phyloP scores from a whole-genome alignment of 2,113 vertebrate species.

The Cryptomyrus ogoouensis region DNA sequence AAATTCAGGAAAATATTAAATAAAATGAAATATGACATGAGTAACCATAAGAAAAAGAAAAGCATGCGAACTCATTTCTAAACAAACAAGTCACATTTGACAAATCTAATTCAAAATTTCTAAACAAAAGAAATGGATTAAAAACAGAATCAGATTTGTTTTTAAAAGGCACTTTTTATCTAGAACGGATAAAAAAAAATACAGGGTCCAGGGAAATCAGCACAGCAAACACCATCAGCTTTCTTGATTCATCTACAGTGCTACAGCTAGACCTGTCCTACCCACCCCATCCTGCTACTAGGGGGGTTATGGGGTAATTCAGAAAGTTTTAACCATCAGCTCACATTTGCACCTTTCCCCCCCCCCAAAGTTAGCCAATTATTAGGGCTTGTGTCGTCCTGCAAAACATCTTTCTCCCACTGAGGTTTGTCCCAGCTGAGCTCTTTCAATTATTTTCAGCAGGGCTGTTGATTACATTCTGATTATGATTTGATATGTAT shows the following conservation, averaged over 20 bases:
- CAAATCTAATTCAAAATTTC: neutral
- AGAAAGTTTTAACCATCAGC: neutral
- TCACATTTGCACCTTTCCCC: neutral
- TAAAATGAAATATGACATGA: conserved; percentile 38
- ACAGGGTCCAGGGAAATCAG: neutral
- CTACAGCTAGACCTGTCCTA: neutral
- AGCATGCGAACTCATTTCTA: conserved; percentile 32
- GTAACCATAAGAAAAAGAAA: conserved; percentile 39
- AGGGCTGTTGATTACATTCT: neutral
- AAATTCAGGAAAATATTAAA: conserved; percentile 45
- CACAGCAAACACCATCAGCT: neutral
- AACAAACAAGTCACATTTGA: conserved; percentile 16
- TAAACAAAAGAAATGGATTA: neutral
- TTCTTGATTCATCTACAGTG: neutral
- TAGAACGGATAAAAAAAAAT: neutral
- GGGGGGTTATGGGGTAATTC: neutral
- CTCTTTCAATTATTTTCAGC: neutral
- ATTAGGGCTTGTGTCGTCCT: neutral
- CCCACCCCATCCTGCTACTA: neutral
- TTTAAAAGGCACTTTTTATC: neutral
- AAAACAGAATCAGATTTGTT: neutral
- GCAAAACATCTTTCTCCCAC: neutral
- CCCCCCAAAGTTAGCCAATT: neutral
- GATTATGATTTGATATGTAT: neutral
- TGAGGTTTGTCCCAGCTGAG: neutral